A percentile compares a stretch with the other conserved stretches of the same genome.
Evolutionary conservation across 2,797 vertebrate genomes (phyloP).

Genomic region (Xenentodon cancila): DNA sequence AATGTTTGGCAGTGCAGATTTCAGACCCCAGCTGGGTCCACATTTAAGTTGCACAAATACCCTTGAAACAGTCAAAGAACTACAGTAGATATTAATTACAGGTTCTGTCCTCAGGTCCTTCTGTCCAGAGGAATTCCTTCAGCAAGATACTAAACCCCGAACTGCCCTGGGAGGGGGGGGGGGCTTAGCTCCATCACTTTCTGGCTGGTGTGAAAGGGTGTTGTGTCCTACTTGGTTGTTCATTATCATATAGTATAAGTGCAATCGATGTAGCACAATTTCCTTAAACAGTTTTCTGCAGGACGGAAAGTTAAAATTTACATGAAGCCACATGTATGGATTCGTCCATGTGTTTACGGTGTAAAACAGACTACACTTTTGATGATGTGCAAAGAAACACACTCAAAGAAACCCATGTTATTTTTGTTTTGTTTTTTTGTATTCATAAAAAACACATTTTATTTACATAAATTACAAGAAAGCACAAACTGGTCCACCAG

Average conservation of each 20-base stretch:
- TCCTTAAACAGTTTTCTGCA: not conserved
- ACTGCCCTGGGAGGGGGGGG: too few species aligned
- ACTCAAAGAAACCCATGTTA: not conserved
- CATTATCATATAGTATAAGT: too few species aligned
- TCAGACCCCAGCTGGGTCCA: constrained; percentile 19
- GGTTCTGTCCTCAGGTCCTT: not conserved
- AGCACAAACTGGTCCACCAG: constrained; percentile 87
- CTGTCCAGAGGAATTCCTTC: not conserved
- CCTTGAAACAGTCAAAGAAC: constrained; percentile 14
- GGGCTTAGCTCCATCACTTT: too few species aligned
- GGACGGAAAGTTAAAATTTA: not conserved
- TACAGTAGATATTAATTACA: constrained; percentile 4
- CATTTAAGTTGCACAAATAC: constrained; percentile 20
- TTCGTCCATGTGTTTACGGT: not conserved
- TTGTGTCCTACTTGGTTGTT: too few species aligned
- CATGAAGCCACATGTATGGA: not conserved
- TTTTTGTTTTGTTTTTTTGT: too few species aligned
- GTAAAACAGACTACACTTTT: too few species aligned
- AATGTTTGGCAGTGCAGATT: constrained; percentile 71
- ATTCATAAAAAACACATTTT: constrained; percentile 85
- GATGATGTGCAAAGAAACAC: constrained; percentile 32
- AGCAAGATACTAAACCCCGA: not conserved
- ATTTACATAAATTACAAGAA: constrained; percentile 94
- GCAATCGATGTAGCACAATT: not conserved
- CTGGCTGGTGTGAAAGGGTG: too few species aligned